These are phyloP conservation scores for Chromis chromis DNA, from an alignment of 2,797 vertebrate genomes.

Conservation along the genomic window DNA sequence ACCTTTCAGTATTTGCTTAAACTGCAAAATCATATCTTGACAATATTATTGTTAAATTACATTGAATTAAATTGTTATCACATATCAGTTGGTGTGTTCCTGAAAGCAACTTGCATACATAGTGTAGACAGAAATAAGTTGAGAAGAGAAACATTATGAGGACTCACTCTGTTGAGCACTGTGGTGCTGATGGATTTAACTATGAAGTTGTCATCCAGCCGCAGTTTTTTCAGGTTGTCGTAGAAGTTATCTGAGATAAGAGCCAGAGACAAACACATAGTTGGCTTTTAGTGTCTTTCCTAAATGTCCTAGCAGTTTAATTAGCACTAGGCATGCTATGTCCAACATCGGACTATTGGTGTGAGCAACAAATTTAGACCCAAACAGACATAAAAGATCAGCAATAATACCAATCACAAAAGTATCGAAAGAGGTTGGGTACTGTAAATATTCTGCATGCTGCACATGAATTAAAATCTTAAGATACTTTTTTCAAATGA, in stretches of 20 bases:
- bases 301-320: background rate
- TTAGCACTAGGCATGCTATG: background rate
- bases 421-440: background rate
- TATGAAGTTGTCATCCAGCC: slow-evolving; percentile 86
- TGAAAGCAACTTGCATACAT: background rate
- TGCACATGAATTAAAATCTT: no score
- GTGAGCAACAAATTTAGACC: background rate
- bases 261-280: slow-evolving; percentile 28
- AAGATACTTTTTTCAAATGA: no score
- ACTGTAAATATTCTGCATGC: no score
- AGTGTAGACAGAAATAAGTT: background rate
- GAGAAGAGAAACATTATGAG: slow-evolving; percentile 1
- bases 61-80: slow-evolving; percentile 12
- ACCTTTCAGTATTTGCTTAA: slow-evolving; percentile 9
- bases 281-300: slow-evolving; percentile 1
- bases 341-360: background rate
- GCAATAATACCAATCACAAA: background rate
- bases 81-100: background rate
- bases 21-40: background rate
- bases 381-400: background rate
- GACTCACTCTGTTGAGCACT: slow-evolving; percentile 88
- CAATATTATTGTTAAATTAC: background rate
- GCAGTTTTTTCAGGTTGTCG: slow-evolving; percentile 89
- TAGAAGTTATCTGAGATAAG: slow-evolving; percentile 85
- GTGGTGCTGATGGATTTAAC: slow-evolving; percentile 88